A percentile compares a stretch with the other conserved stretches of the same genome.
phyloP scores from a whole-genome alignment of 30 jellyfish, hydroid and myxozoan species.

The Cassiopea xamachana region DNA sequence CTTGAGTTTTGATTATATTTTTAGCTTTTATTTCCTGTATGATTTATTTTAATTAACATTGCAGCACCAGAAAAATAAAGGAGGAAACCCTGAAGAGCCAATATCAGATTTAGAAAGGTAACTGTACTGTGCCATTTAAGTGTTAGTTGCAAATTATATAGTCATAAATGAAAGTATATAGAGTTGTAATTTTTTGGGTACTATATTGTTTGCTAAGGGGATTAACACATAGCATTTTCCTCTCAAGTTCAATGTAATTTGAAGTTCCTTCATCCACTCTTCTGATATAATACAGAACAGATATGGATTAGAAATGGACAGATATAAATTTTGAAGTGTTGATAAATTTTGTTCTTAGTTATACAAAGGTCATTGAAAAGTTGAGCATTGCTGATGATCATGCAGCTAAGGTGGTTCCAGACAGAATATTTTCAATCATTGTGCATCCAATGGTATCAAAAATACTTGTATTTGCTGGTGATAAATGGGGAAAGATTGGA shows the following conservation, averaged over 20 bases:
- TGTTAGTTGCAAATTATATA: background rate
- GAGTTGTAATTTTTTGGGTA: no score
- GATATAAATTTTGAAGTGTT: background rate
- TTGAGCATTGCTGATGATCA: constrained; percentile 61
- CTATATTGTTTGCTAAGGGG: no score
- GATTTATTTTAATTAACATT: no score
- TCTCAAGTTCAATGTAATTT: no score
- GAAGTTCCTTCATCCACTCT: no score
- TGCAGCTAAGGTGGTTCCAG: constrained; percentile 83
- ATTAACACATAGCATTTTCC: no score
- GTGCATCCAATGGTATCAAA: constrained; percentile 89
- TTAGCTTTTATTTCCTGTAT: no score
- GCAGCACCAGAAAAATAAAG: background rate
- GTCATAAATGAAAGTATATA: no score
- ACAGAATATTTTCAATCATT: constrained; percentile 79
- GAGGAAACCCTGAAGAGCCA: background rate
- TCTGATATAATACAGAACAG: no score
- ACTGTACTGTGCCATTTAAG: background rate
- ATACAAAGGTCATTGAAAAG: constrained; percentile 16
- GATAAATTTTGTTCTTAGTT: constrained; percentile 20
- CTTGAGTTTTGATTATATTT: no score
- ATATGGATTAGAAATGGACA: no score
- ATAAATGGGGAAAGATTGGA: constrained; percentile 92
- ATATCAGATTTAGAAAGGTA: constrained; percentile 11
- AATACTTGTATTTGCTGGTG: constrained; percentile 84